Evolutionary conservation across 2,888 invertebrate species (phyloP).

Genomic region (Deroplatys truncata): DNA sequence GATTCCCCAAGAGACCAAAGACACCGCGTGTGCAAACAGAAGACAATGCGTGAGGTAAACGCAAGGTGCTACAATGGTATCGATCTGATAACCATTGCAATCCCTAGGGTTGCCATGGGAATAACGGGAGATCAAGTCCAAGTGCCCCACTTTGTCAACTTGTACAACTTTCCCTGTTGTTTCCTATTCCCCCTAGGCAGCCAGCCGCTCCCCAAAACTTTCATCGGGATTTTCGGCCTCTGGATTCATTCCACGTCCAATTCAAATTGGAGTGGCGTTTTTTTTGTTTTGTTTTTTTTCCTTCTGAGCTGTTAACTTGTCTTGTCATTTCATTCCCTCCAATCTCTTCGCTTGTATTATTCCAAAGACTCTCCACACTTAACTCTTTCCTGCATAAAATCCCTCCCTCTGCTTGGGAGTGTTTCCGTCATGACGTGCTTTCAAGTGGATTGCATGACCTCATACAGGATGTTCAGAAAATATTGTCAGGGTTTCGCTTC

Average conservation of each 20-base stretch:
- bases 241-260: slow-evolving; percentile 23
- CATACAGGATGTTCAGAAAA: too few species aligned
- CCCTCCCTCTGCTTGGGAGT: background rate
- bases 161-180: background rate
- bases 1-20: too few species aligned
- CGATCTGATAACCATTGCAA: background rate
- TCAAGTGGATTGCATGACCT: background rate
- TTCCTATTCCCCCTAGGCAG: background rate
- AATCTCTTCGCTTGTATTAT: background rate
- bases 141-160: slow-evolving; percentile 24
- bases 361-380: background rate
- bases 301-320: slow-evolving; percentile 4
- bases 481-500: too few species aligned
- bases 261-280: slow-evolving; percentile 15
- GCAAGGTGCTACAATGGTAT: background rate
- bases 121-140: background rate
- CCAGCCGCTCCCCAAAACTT: background rate
- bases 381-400: too few species aligned
- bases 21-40: background rate
- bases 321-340: background rate
- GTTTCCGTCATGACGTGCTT: background rate
- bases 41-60: background rate
- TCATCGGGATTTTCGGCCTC: background rate
- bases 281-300: background rate
- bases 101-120: background rate